These are phyloP conservation scores for Drosophila elegans DNA, from an alignment of 1,140 invertebrate genomes.

Conservation along the genomic window DNA sequence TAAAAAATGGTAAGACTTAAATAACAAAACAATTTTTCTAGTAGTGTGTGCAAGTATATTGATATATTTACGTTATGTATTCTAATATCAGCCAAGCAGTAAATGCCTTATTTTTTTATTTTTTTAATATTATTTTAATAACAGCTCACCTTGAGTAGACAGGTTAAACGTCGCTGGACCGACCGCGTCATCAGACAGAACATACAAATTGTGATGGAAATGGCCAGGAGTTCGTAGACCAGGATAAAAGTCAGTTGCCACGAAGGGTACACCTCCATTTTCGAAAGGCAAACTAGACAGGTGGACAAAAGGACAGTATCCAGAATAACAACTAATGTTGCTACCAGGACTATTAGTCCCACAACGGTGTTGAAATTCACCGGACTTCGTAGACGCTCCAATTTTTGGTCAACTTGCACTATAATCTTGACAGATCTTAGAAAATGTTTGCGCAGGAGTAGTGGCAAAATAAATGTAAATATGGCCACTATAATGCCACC, in stretches of 20 bases:
- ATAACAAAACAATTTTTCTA: neutral
- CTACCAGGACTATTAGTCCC: conserved; percentile 4
- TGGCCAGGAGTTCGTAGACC: conserved; percentile 46
- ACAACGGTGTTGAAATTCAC: conserved; percentile 30
- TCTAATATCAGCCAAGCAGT: neutral
- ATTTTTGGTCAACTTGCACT: conserved; percentile 25
- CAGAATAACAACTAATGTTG: neutral
- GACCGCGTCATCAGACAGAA: conserved; percentile 54
- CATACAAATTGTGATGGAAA: conserved; percentile 52
- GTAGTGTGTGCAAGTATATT: no score
- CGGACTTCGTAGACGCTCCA: conserved; percentile 6
- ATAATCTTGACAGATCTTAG: conserved; percentile 17
- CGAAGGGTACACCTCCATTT: conserved; percentile 44
- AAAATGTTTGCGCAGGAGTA: conserved; percentile 46
- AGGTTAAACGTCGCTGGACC: conserved; percentile 30
- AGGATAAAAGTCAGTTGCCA: conserved; percentile 52
- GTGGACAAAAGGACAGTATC: conserved; percentile 26
- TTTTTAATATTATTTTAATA: neutral
- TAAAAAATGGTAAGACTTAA: neutral
- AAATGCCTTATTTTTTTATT: neutral
- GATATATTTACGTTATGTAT: no score
- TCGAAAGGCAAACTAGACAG: conserved; percentile 45
- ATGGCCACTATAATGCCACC: conserved; percentile 44
- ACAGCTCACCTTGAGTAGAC: conserved; percentile 47
- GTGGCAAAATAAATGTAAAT: conserved; percentile 50